These are phyloP conservation scores for zebrafish (Danio rerio) DNA, from an alignment of 2,113 vertebrate species.

Conservation along the genomic window GRCz12tu NC_133195.1:22700501-22701000, in stretches of 20 bases:
- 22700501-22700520: slow-evolving; percentile 11
- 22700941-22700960: no score
- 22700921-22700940: no score
- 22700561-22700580: slow-evolving; percentile 21
- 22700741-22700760: not conserved
- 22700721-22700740: not conserved
- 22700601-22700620: slow-evolving; percentile 38
- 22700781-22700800: no score
- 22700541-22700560: slow-evolving; percentile 48
- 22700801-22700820: no score
- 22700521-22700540: slow-evolving; percentile 24
- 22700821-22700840: no score
- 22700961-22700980: no score
- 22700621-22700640: slow-evolving; percentile 27
- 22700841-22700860: no score
- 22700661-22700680: not conserved
- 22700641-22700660: slow-evolving; percentile 1
- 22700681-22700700: not conserved
- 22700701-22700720: not conserved
- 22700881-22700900: no score
- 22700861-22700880: no score
- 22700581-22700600: slow-evolving; percentile 46
- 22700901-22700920: no score
- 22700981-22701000: no score
- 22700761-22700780: no score